These are phyloP conservation scores for Hemithea aestivaria DNA, from an alignment of 2,888 invertebrate genomes.

Conservation along the genomic window DNA sequence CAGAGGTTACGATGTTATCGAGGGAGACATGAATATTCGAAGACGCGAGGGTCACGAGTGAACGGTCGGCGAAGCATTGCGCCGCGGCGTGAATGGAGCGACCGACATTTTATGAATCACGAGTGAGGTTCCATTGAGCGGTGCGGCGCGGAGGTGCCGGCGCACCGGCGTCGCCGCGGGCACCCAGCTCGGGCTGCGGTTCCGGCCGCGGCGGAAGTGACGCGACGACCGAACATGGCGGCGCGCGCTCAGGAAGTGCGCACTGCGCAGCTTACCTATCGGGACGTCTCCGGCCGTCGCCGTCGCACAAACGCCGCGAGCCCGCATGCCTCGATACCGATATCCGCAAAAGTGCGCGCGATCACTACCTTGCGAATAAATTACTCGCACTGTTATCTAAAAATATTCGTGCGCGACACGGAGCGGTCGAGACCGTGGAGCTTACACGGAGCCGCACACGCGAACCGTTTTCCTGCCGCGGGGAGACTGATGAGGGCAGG, in stretches of 20 bases:
- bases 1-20: conserved; percentile 77
- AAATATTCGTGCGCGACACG: conserved; percentile 73
- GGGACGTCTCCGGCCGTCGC: conserved; percentile 64
- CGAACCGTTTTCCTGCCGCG: conserved; percentile 76
- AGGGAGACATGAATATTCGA: conserved; percentile 77
- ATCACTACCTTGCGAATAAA: conserved; percentile 75
- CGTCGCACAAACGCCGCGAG: conserved; percentile 46
- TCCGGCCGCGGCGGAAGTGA: conserved; percentile 73
- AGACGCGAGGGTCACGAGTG: conserved; percentile 78
- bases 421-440: conserved; percentile 54
- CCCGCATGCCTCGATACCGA: conserved; percentile 67
- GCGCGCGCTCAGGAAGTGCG: conserved; percentile 78
- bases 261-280: conserved; percentile 79
- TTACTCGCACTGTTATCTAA: conserved; percentile 77
- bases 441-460: conserved; percentile 66
- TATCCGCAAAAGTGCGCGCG: conserved; percentile 73
- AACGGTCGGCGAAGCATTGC: conserved; percentile 69
- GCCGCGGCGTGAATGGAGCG: conserved; percentile 74
- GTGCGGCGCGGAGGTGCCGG: conserved; percentile 1
- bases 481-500: conserved; percentile 78
- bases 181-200: conserved; percentile 56
- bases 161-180: conserved; percentile 47
- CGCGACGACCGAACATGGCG: conserved; percentile 75
- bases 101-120: conserved; percentile 78
- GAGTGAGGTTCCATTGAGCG: conserved; percentile 72